Base-by-base conservation (phyloP, 92 coral and sea anemone species). In the Epizoanthus illoricatus region DNA sequence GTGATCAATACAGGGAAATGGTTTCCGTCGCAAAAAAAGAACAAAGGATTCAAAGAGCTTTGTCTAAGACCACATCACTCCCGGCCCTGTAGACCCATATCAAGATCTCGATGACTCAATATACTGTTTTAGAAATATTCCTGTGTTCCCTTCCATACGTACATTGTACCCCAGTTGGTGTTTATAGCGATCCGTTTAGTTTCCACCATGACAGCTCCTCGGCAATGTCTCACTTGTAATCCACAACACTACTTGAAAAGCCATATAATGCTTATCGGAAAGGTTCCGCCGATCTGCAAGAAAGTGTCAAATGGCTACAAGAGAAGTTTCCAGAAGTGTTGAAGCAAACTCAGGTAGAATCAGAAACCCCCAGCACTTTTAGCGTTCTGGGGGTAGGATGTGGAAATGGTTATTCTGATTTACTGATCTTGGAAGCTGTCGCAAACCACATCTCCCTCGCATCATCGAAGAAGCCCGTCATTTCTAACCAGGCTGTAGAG, bases 321-420 rank as follows among this genome's bases (percentile, higher is more conserved):
- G 72, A 68, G 2, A 62, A 62, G 2, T 0, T 62, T 24, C 11
- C 67, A 4, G 23, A 62, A 7, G 67, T 62, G 9, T 19, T 62
- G 23, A 62, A 62, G 28, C 49, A 1, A 28, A 12, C 72, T 2
- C n/a, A 18, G 11, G 40, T 19, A 33, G 7, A 68, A 33, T 1
- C 21, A 28, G 24, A 68, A 28, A 18, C 17, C 19, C 21, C 16
- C n/a, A 33, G 16, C 5, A n/a, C 47, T 3, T 28, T 68, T 4
- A 68, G 5, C 0, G 19, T 68, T 68, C 72, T 68, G 18, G 72
- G 72, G 3, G 72, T 68, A 21, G 72, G 72, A 41, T 68, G 72
- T 28, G 49, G 72, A 3, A 43, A 68, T 33, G 72, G 72, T 1
- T 5, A 4, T 21, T 15, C n/a, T 43, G 73, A 68, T 39, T 45